phyloP scores from a whole-genome alignment of 1,140 invertebrate genomes.

The Uloborus diversus region DNA sequence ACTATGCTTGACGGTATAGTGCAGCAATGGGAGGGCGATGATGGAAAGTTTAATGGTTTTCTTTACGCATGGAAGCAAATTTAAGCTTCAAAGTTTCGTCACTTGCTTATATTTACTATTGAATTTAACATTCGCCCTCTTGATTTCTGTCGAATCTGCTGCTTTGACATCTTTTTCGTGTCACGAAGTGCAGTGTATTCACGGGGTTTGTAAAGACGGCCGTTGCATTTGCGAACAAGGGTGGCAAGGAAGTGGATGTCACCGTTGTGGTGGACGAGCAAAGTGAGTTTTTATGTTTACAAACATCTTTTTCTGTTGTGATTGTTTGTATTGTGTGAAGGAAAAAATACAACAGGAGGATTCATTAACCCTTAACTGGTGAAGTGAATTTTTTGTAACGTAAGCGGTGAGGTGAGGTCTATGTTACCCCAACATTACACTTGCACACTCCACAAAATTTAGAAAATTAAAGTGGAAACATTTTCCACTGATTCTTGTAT shows the following conservation, averaged over 20 bases:
- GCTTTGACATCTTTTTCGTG: slow-evolving; percentile 45
- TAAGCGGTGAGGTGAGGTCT: no score
- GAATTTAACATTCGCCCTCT: slow-evolving; percentile 16
- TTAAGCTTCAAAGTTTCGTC: slow-evolving; percentile 6
- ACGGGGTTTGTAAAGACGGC: slow-evolving; percentile 82
- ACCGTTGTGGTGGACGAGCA: slow-evolving; percentile 90
- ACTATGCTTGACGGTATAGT: slow-evolving; percentile 43
- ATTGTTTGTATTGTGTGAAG: no score
- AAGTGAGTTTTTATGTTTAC: slow-evolving; percentile 73
- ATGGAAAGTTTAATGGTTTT: slow-evolving; percentile 54
- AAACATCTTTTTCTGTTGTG: not conserved
- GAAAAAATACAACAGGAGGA: no score
- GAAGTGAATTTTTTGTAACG: no score
- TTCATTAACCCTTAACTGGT: no score
- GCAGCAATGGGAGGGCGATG: slow-evolving; percentile 52
- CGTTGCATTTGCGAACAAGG: slow-evolving; percentile 87
- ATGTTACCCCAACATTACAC: no score
- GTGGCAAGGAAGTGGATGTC: slow-evolving; percentile 87
- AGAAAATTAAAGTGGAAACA: no score
- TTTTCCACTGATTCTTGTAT: no score
- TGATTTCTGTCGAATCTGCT: slow-evolving; percentile 19
- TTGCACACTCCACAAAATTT: no score
- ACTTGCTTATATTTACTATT: slow-evolving; percentile 30
- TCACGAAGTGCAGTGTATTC: slow-evolving; percentile 69
- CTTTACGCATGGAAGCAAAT: slow-evolving; percentile 38